Evolutionary conservation across 2,113 vertebrate species (phyloP), one percentile per base, ranked within the genome.

Genomic region (Anoura caudifer): DNA sequence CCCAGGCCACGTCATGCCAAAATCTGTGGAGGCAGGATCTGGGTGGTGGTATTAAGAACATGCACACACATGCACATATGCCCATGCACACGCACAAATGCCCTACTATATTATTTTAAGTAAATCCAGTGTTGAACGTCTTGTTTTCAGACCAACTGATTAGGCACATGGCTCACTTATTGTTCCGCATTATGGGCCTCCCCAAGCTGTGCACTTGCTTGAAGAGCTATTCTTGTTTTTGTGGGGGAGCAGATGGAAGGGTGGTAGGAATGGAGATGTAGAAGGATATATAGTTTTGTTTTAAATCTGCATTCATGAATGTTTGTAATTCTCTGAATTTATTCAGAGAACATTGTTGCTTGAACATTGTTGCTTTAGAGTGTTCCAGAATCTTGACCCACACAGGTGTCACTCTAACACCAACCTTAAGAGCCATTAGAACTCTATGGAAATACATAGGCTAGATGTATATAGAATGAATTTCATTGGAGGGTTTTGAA

Each of bases 251-350:
- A 50, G 11, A 2, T 43, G 4, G 31, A 85, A 54, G 69, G 28
- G 19, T 36, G 38, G 45, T 50, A 47, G 81, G 63, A 72, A 72
- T 56, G 15, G 26, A 76, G 69, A 38, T 67, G 0, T 15, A 69
- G 52, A 63, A 72, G 73, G 67, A 12, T 77, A 41, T 41, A 45
- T 41, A 38, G 73, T 75, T 88, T 33, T 90, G 43, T 89, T 85
- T 63, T 41, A 59, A 85, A 26, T 67, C 26, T 75, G 22, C 22
- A 47, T n/a, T 63, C 61, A 6, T 22, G 72, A 56, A 16, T 80
- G 19, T 73, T 88, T 92, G 61, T 22, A 85, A 26, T 80, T 94
- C 50, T 80, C 94, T 92, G 63, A 67, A 81, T 90, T 80, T 95
- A 31, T 54, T 88, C n/a, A n/a, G n/a, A n/a, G 38, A 90, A 76